Percentiles rank a stretch among this genome's conserved stretches.
Conservation (phyloP, 1,140 invertebrate species). For the Zaprionus taronus region DNA sequence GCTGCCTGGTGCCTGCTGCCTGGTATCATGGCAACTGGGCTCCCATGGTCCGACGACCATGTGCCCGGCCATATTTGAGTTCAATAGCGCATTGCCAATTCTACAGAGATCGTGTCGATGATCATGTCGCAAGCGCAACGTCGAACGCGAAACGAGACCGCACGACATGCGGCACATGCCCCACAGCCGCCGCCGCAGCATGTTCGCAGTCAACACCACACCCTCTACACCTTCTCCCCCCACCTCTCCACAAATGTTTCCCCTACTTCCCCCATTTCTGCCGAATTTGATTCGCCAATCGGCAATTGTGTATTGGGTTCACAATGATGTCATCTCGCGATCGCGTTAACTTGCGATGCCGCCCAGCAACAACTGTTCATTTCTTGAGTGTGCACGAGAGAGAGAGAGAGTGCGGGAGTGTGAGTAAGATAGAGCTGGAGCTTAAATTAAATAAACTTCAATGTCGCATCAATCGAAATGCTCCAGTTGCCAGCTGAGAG, state of each 20-base stretch:
- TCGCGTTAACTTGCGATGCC: constrained; percentile 20
- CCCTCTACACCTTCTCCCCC: neutral
- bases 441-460: constrained; percentile 9
- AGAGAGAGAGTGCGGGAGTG: neutral
- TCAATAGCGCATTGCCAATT: constrained; percentile 71
- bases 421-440: neutral
- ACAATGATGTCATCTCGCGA: constrained; percentile 65
- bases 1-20: no score
- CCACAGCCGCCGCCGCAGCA: constrained; percentile 15
- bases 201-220: constrained; percentile 14
- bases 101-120: constrained; percentile 80
- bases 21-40: neutral
- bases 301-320: constrained; percentile 40
- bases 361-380: neutral
- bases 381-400: neutral
- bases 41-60: constrained; percentile 23
- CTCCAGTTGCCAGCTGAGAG: neutral
- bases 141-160: constrained; percentile 65
- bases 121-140: constrained; percentile 77
- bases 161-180: constrained; percentile 77
- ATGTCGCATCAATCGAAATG: constrained; percentile 5
- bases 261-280: neutral
- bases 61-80: constrained; percentile 65
- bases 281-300: constrained; percentile 21
- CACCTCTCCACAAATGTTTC: no score